Evolutionary conservation across 53 echinoderm and acorn worm species (phyloP).

Genomic region (Temnopleurus reevesii): DNA sequence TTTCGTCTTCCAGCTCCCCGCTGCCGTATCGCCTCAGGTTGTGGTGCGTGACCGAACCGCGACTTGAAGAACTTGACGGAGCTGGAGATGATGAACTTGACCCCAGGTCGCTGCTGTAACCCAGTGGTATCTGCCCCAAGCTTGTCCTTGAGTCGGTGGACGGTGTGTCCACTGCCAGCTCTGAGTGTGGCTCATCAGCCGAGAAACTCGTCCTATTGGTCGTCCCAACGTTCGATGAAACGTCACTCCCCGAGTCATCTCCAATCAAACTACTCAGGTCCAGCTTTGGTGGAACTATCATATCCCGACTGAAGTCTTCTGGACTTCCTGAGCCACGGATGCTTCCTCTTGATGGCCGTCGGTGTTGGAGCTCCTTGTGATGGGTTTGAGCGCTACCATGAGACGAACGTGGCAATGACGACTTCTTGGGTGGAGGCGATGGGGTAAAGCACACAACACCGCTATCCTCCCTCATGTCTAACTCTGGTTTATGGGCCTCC

Average conservation of each 20-base stretch:
- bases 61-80: neutral
- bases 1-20: constrained; percentile 33
- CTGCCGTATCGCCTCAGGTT: neutral
- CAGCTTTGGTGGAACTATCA: constrained; percentile 3
- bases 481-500: neutral
- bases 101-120: neutral
- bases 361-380: neutral
- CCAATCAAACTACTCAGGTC: constrained; percentile 29
- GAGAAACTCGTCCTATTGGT: neutral
- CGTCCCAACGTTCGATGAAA: neutral
- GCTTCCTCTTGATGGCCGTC: neutral
- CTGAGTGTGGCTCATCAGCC: neutral
- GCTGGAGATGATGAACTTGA: neutral
- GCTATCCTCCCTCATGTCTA: constrained; percentile 47
- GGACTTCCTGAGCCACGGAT: neutral
- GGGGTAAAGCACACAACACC: constrained; percentile 37
- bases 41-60: neutral
- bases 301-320: neutral
- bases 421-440: constrained; percentile 49
- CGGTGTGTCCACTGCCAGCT: constrained; percentile 23
- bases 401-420: neutral
- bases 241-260: constrained; percentile 14
- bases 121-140: neutral
- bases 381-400: neutral
- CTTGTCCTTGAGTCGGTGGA: constrained; percentile 1